A percentile compares a stretch with the other conserved stretches of the same genome.
phyloP scores from a whole-genome alignment of 2,888 invertebrate genomes.

The Sphecodes monilicornis region DNA sequence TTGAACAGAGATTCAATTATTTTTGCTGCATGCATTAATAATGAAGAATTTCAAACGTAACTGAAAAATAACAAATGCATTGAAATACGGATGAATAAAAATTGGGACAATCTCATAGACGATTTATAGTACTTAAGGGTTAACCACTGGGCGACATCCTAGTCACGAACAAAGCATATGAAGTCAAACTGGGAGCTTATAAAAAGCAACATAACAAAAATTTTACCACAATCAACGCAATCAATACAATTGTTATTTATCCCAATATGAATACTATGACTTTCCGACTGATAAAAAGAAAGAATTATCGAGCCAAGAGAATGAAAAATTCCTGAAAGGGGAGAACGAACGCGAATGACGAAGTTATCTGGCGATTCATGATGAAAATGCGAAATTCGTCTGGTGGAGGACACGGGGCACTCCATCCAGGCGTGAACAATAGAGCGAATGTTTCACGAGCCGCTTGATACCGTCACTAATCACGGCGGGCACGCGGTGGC shows the following conservation, averaged over 20 bases:
- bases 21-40: no score
- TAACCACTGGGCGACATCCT: background rate
- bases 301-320: background rate
- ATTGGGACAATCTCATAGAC: no score
- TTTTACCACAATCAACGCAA: background rate
- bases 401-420: background rate
- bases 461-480: conserved; percentile 52
- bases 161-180: no score
- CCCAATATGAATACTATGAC: background rate
- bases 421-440: background rate
- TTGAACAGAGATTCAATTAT: no score
- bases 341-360: background rate
- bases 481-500: conserved; percentile 24
- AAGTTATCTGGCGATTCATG: background rate
- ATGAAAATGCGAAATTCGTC: conserved; percentile 2
- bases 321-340: background rate
- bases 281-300: background rate
- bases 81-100: no score
- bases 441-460: conserved; percentile 15
- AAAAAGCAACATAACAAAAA: background rate
- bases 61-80: background rate
- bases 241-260: background rate
- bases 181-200: no score
- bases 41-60: background rate
- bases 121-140: no score